Evolutionary conservation across 2,113 vertebrate genomes (phyloP), one percentile per base, ranked within the genome.

Genomic region (Hassar affinis): DNA sequence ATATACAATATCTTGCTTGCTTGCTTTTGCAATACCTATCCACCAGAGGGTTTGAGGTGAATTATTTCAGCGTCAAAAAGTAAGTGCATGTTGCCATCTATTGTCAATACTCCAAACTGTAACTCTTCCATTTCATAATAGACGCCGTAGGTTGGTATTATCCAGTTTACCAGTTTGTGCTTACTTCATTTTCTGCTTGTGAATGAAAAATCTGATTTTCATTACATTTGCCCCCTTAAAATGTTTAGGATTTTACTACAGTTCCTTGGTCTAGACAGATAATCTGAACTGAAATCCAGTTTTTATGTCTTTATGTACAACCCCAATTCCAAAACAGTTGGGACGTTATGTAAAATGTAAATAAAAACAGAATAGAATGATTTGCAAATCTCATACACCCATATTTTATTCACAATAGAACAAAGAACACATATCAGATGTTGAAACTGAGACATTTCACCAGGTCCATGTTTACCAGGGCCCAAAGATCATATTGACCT

Each of bases 81-180:
- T 80, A 6, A 47, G 51, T 33, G 38, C 7, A 56, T 69, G 45
- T 61, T 84, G 81, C 59, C 81, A 68, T 38, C 85, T 80, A 80
- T 69, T 51, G 81, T n/a, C 81, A 17, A 6, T 27, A 25, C 56
- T 12, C 11, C 0, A 17, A 42, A 75, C 59, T 80, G 38, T 78
- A n/a, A 10, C 45, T 51, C 27, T 33, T 74, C 47, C 11, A 7
- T 1, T 47, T 72, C 68, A 71, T 47, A 27, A 72, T 17, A 47
- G 4, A 42, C 20, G 11, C 38, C 45, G 8, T 1, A 42, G 45
- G 38, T 11, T 38, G 12, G 38, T 45, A 4, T 45, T 42, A 18
- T 35, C 6, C 15, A 18, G 30, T 33, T 18, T 35, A 8, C 1
- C n/a, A n/a, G n/a, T 66, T 18, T 9, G 4, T 11, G 25, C 18